Base-by-base conservation (phyloP, 2,113 vertebrate species). In the Gulo gulo region DNA sequence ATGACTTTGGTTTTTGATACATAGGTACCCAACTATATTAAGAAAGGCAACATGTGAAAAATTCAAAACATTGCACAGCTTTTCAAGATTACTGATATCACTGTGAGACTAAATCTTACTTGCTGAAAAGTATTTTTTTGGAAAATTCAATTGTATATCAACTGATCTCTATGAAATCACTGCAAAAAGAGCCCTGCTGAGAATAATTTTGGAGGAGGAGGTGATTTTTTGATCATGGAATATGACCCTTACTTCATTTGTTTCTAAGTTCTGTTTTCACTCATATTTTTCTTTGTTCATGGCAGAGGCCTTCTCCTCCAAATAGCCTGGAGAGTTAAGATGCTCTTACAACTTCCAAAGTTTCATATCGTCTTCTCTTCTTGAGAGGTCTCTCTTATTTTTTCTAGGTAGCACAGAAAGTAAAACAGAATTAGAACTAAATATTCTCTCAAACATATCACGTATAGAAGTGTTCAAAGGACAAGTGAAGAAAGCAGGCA, bases 71-170 rank as follows among this genome's bases (percentile, higher is more conserved):
- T 63, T 76, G 34, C n/a, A 61, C 14, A 57, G 39, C 31, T 86
- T 94, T 93, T 95, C 86, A 79, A n/a, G 47, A 79, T 74, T 61
- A 36, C n/a, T 73, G 34, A 79, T 59, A 95, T 11, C 36, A 31
- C 36, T 29, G 1, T 73, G 73, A 23, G 52, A 78, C 78, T 92
- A 79, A 96, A 88, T 80, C 52, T 91, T 82, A 65, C 45, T 87
- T 34, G 69, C 81, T 55, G 69, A 80, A 76, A 95, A 74, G 39
- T 71, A 76, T 76, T 47, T 98, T 98, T 97, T 95, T 34, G 36
- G 76, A 94, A 93, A 97, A 93, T 78, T 93, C 86, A 93, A 85
- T 95, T 93, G 81, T 84, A 69, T 93, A 78, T 59, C 71, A 84
- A 65, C 92, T 95, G 91, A 82, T 63, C 63, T 88, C 42, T n/a